These are phyloP conservation scores for Gavialis gangeticus DNA, from an alignment of 2,113 vertebrate species.

Conservation along the genomic window DNA sequence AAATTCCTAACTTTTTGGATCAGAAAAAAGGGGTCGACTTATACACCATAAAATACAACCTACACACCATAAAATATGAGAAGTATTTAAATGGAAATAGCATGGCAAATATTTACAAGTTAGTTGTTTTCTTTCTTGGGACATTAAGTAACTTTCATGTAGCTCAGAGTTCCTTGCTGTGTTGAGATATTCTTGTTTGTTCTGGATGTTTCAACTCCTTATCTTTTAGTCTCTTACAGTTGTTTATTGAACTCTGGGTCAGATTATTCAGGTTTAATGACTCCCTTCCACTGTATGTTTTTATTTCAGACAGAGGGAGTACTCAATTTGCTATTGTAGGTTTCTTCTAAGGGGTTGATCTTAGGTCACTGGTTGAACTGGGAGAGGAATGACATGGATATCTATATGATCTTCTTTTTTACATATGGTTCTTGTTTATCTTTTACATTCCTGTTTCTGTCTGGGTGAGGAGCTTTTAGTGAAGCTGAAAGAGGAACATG, in stretches of 20 bases:
- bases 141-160: not conserved
- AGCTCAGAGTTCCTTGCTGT: not conserved
- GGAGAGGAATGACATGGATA: conserved; percentile 9
- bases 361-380: conserved; percentile 43
- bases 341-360: conserved; percentile 50
- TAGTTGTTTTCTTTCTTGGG: not conserved
- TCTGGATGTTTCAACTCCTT: conserved; percentile 61
- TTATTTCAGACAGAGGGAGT: conserved; percentile 17
- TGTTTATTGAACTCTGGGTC: conserved; percentile 73
- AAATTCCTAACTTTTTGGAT: no score
- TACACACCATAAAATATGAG: no score
- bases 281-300: conserved; percentile 37
- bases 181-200: conserved; percentile 33
- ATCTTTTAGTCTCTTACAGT: conserved; percentile 58
- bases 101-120: not conserved
- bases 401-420: not conserved
- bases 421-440: not conserved
- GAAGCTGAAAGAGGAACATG: not conserved
- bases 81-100: conserved; percentile 6
- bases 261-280: conserved; percentile 77
- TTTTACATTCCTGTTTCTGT: not conserved
- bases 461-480: not conserved
- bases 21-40: no score
- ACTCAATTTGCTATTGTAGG: conserved; percentile 6
- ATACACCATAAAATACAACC: no score